These are phyloP conservation scores for Drosophila sucinea DNA, from an alignment of 1,140 invertebrate species.

Conservation along the genomic window DNA sequence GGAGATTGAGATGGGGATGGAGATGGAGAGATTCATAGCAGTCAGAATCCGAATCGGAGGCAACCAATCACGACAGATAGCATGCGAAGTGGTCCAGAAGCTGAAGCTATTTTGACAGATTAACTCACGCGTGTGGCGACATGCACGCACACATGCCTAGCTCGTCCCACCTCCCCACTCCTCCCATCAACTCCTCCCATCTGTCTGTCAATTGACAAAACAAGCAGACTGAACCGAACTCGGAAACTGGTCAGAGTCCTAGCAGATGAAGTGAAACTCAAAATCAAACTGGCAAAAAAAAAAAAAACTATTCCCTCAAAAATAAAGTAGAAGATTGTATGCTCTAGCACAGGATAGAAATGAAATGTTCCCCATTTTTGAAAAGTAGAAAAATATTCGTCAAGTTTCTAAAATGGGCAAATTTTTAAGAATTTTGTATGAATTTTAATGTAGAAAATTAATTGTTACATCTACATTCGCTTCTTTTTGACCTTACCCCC, in stretches of 20 bases:
- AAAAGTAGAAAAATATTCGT: no score
- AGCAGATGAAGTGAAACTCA: conserved; percentile 16
- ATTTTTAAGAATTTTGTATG: no score
- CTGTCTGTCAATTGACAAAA: conserved; percentile 56
- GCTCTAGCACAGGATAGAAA: no score
- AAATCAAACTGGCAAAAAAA: not conserved
- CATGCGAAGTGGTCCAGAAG: conserved; percentile 43
- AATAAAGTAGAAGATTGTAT: no score
- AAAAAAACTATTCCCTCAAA: not conserved
- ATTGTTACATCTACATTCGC: no score
- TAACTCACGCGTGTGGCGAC: conserved; percentile 75
- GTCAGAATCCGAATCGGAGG: conserved; percentile 31
- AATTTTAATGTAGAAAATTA: no score
- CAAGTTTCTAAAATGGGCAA: no score
- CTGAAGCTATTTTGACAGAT: conserved; percentile 75
- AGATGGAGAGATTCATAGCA: conserved; percentile 10
- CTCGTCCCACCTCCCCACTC: conserved; percentile 12
- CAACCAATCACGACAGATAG: conserved; percentile 52
- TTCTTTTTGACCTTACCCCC: no score
- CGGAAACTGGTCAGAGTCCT: conserved; percentile 30
- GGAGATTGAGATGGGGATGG: not conserved
- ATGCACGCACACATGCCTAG: conserved; percentile 20
- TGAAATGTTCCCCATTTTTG: no score
- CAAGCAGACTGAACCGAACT: conserved; percentile 35
- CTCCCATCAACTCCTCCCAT: conserved; percentile 7